A percentile compares a stretch with the other conserved stretches of the same genome.
These are phyloP conservation scores for Drosophila mettleri DNA, from an alignment of 2,888 invertebrate genomes.

Conservation along the genomic window DNA sequence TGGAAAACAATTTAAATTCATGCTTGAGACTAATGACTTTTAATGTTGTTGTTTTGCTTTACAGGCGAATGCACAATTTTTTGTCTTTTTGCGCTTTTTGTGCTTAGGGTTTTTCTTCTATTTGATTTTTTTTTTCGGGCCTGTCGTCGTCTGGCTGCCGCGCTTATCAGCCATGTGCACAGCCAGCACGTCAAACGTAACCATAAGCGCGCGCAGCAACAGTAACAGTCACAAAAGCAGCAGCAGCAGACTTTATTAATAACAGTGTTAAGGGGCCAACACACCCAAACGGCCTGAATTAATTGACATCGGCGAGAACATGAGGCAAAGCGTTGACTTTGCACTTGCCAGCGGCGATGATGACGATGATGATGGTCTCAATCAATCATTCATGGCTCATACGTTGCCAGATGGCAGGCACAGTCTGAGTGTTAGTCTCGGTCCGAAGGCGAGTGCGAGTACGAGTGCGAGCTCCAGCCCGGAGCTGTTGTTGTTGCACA, in stretches of 20 bases:
- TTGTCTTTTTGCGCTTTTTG: background rate
- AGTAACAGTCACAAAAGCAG: slow-evolving; percentile 17
- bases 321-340: slow-evolving; percentile 64
- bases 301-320: slow-evolving; percentile 65
- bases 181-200: slow-evolving; percentile 28
- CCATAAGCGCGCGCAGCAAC: slow-evolving; percentile 17
- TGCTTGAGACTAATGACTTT: slow-evolving; percentile 75
- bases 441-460: slow-evolving; percentile 9
- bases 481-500: slow-evolving; percentile 73
- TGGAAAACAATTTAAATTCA: slow-evolving; percentile 70
- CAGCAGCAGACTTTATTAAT: slow-evolving; percentile 59
- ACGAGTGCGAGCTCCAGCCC: slow-evolving; percentile 48
- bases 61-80: slow-evolving; percentile 73
- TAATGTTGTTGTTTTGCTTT: slow-evolving; percentile 78
- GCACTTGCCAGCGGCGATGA: slow-evolving; percentile 47
- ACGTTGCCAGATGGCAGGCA: slow-evolving; percentile 50
- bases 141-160: slow-evolving; percentile 47
- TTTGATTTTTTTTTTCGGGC: slow-evolving; percentile 19
- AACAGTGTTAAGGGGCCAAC: slow-evolving; percentile 54
- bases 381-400: slow-evolving; percentile 77
- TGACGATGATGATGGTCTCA: slow-evolving; percentile 67
- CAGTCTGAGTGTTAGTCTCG: background rate
- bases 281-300: slow-evolving; percentile 56
- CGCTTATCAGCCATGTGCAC: slow-evolving; percentile 75
- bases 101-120: background rate